Conservation (phyloP, 2,113 vertebrate genomes). For the Mobula birostris region DNA sequence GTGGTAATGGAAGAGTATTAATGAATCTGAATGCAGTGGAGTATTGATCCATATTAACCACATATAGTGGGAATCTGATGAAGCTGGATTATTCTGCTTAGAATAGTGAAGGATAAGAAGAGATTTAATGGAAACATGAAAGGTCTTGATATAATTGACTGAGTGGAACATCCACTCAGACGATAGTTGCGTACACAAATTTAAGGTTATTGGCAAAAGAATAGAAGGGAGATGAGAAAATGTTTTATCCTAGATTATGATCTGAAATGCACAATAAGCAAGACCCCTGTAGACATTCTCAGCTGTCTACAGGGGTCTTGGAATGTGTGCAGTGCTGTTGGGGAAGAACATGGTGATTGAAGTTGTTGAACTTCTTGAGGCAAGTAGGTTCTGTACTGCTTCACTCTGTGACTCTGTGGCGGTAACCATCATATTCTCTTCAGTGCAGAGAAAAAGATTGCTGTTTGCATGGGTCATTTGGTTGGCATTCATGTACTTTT, state of each 20-base stretch:
- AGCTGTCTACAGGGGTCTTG: not conserved
- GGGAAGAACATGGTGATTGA: not conserved
- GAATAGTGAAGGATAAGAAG: not conserved
- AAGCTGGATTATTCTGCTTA: not conserved
- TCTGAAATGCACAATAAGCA: not conserved
- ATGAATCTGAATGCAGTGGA: not conserved
- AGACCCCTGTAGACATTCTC: not conserved
- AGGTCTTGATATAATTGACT: not conserved
- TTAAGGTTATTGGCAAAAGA: not conserved
- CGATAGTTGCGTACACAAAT: not conserved
- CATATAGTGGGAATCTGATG: not conserved
- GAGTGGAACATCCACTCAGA: not conserved
- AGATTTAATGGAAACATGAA: not conserved
- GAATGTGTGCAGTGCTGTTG: not conserved
- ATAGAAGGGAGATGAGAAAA: not conserved
- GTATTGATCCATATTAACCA: not conserved
- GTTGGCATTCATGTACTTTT: constrained; percentile 99
- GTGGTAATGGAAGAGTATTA: too few relatives aligned
- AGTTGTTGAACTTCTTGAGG: not conserved
- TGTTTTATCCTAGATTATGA: not conserved
- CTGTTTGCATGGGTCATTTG: constrained; percentile 88
- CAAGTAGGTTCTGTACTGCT: not conserved
- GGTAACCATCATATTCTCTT: constrained; percentile 33
- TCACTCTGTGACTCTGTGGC: constrained; percentile 20
- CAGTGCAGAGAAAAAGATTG: constrained; percentile 85